Percentiles rank a stretch among this genome's conserved stretches.
Evolutionary conservation across 1,140 invertebrate species (phyloP).

Genomic region (Musca domestica): DNA sequence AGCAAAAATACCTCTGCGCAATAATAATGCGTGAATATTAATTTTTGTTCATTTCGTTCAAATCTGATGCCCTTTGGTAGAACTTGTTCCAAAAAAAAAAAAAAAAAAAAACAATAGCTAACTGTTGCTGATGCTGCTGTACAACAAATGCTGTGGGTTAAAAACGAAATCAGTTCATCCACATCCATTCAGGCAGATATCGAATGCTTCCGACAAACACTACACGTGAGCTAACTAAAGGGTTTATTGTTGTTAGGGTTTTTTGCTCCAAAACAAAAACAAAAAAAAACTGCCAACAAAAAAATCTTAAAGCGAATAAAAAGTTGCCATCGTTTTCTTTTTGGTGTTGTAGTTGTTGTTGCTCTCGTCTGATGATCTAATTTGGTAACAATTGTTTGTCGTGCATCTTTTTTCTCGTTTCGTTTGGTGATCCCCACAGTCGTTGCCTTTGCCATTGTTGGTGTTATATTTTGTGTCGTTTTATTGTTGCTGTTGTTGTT

Average conservation of each 20-base stretch:
- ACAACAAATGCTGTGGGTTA: no score
- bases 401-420: slow-evolving; percentile 31
- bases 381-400: slow-evolving; percentile 53
- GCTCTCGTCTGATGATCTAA: slow-evolving; percentile 48
- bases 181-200: background rate
- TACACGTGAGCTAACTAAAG: slow-evolving; percentile 19
- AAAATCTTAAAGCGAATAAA: no score
- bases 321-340: background rate
- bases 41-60: background rate
- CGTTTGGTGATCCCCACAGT: slow-evolving; percentile 25
- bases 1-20: background rate
- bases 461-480: no score
- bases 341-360: background rate
- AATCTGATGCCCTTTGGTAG: background rate
- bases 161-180: background rate
- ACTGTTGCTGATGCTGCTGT: background rate
- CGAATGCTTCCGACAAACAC: background rate
- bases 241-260: no score
- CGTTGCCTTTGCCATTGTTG: slow-evolving; percentile 25
- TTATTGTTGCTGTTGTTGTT: no score
- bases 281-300: no score
- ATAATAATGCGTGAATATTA: slow-evolving; percentile 9
- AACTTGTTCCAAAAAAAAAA: background rate
- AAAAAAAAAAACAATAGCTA: no score
- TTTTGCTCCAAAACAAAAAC: no score